Conservation (phyloP, 2,888 invertebrate genomes). For the Dolichomitus sp. region DNA sequence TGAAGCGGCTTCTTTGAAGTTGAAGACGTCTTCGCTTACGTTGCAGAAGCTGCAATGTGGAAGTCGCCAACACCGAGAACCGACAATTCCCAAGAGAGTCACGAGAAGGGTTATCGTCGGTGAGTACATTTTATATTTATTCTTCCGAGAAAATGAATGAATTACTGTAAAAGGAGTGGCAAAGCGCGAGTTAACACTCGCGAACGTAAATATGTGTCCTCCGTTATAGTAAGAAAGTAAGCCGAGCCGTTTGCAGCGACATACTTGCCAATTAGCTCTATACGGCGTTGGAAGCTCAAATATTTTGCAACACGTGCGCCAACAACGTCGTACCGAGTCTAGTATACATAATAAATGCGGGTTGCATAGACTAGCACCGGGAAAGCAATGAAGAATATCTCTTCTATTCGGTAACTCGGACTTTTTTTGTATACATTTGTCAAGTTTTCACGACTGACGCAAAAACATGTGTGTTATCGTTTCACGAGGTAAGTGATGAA, state of each 20-base stretch:
- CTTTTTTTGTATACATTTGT: slow-evolving; percentile 16
- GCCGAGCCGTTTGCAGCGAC: background rate
- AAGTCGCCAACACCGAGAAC: slow-evolving; percentile 1
- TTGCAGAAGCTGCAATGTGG: background rate
- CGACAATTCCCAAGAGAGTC: background rate
- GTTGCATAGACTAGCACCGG: background rate
- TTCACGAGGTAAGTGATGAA: slow-evolving; percentile 24
- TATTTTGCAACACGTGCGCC: slow-evolving; percentile 33
- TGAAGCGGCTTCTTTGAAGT: background rate
- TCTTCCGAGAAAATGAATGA: slow-evolving; percentile 32
- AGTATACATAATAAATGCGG: slow-evolving; percentile 4
- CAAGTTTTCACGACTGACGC: background rate
- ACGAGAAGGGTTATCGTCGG: slow-evolving; percentile 27
- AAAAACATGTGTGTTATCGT: background rate
- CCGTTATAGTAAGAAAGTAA: slow-evolving; percentile 3
- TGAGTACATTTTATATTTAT: slow-evolving; percentile 42
- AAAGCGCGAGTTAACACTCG: background rate
- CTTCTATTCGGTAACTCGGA: background rate
- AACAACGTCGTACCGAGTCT: background rate
- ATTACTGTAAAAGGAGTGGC: slow-evolving; percentile 22
- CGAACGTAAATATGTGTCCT: background rate
- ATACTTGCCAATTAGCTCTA: slow-evolving; percentile 21
- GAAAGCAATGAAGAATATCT: background rate
- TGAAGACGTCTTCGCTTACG: background rate
- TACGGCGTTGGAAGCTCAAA: background rate